phyloP scores from a whole-genome alignment of 2,113 vertebrate genomes.

The Entelurus aequoreus region DNA sequence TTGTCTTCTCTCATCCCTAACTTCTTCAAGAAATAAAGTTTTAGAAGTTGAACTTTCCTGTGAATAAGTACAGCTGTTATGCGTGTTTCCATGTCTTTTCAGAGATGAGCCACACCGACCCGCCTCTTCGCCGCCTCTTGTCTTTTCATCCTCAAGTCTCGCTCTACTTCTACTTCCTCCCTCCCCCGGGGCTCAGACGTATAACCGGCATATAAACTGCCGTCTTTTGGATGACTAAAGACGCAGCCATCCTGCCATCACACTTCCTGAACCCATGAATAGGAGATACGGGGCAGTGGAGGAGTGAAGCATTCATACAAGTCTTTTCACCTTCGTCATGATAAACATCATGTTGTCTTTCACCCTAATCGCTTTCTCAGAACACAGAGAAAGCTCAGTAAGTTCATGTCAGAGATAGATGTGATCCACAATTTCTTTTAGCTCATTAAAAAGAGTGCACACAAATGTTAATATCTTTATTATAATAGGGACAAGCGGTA shows the following conservation, averaged over 20 bases:
- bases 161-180: conserved; percentile 43
- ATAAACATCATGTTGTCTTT: conserved; percentile 1
- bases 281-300: conserved; percentile 38
- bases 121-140: conserved; percentile 28
- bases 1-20: not conserved
- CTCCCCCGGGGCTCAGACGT: conserved; percentile 23
- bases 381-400: too few relatives aligned
- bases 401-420: conserved; percentile 10
- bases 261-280: conserved; percentile 38
- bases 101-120: conserved; percentile 14
- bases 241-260: conserved; percentile 23
- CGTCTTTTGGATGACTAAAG: conserved; percentile 38
- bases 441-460: too few relatives aligned
- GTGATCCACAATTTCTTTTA: too few relatives aligned
- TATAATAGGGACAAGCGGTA: too few relatives aligned
- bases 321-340: conserved; percentile 25
- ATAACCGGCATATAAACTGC: conserved; percentile 26
- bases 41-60: conserved; percentile 8
- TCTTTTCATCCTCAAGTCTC: conserved; percentile 40
- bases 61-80: conserved; percentile 54
- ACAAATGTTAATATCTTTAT: too few relatives aligned
- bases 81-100: conserved; percentile 34
- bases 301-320: conserved; percentile 38
- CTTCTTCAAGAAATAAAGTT: conserved; percentile 7
- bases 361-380: too few relatives aligned